Conservation (phyloP, 1,140 invertebrate genomes). For the Globodera ellingtonae region DNA sequence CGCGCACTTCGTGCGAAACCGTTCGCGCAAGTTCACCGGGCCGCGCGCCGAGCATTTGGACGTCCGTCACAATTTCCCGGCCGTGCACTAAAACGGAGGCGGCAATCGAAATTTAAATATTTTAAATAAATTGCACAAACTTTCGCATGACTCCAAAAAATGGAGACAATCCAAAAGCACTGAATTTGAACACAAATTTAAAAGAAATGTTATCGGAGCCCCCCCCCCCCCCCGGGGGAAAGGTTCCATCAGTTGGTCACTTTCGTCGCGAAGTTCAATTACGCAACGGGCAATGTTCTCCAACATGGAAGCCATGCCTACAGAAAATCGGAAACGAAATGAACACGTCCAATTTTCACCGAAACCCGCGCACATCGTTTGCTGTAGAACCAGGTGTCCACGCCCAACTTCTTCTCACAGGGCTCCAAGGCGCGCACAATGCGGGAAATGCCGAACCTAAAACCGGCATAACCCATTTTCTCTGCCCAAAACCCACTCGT, state of each 20-base stretch:
- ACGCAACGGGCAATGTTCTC: constrained; percentile 79
- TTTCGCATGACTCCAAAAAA: constrained; percentile 86
- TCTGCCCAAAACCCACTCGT: constrained; percentile 71
- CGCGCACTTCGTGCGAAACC: constrained; percentile 15
- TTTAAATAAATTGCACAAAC: constrained; percentile 64
- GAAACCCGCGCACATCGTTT: constrained; percentile 76
- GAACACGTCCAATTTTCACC: background rate
- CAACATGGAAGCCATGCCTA: constrained; percentile 78
- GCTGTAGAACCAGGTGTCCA: constrained; percentile 95
- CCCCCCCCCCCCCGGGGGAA: no score
- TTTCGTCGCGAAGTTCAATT: constrained; percentile 79
- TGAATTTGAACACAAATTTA: constrained; percentile 79
- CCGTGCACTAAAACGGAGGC: constrained; percentile 71
- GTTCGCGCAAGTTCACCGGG: constrained; percentile 63
- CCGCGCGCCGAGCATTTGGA: constrained; percentile 80
- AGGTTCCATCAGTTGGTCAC: background rate
- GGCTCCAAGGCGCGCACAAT: constrained; percentile 95
- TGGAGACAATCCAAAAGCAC: constrained; percentile 84
- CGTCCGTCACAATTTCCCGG: constrained; percentile 78
- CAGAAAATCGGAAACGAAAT: background rate
- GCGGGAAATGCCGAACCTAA: constrained; percentile 86
- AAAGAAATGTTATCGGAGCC: constrained; percentile 73
- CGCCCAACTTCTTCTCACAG: constrained; percentile 89
- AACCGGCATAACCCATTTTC: background rate
- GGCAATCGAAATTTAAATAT: no score